Evolutionary conservation across 2,113 vertebrate species (phyloP), one percentile per base, ranked within the genome.

Genomic region (Greenwoodochromis staneri): DNA sequence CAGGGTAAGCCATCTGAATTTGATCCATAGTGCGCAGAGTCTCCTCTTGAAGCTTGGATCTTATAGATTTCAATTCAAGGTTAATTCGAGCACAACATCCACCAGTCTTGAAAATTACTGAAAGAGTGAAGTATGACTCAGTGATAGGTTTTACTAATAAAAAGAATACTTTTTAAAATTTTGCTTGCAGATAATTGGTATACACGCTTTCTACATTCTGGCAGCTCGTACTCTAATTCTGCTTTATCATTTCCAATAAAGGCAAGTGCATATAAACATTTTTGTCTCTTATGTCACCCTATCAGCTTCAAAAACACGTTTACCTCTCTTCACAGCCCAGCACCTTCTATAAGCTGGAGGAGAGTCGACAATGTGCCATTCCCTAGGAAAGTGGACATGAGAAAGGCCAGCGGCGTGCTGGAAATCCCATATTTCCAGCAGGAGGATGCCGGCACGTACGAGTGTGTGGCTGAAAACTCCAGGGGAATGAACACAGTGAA

Each of bases 401-500:
- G 98, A 91, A 97, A 98, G 42, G 97, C 97, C 1, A 98, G 96
- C 4, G 98, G 98, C 2, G 96, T 98, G 54, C 96, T 99, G 9
- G 98, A 99, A 93, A 98, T 99, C 93, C 98, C 98, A 4, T 99
- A 98, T 55, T 99, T 99, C 85, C 98, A 99, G 94, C 98, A 98
- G 86, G 98, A 99, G 76, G 99, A 99, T 0, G 96, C 98, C 0
- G 98, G 98, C 1, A 94, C 82, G 0, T 99, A 99, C 1, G 98
- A 99, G 61, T 99, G 99, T 2, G 93, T 98, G 40, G 98, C 98
- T 1, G 99, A 99, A 87, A 99, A 99, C 10, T 97, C 98, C 59
- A 95, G 98, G 76, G 99, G 99, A 5, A 98, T 92, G 71, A 99
- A 99, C 6, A 96, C 97, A 6, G 98, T 98, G 6, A 96, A 97